Conservation (phyloP, 2,888 invertebrate genomes). For the Syrphus vitripennis region DNA sequence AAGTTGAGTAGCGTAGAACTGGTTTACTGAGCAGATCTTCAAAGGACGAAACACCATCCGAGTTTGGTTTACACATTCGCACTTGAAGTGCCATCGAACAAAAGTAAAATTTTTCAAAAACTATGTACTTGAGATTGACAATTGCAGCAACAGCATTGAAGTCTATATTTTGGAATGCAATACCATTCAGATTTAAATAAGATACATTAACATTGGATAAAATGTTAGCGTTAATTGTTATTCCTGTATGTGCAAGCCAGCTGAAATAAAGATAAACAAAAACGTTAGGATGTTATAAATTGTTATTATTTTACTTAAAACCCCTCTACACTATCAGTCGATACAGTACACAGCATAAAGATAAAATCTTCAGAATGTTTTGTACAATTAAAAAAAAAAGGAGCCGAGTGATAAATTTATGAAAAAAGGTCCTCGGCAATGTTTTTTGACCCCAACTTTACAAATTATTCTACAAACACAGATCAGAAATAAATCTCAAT, state of each 20-base stretch:
- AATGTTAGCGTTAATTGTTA: conserved; percentile 75
- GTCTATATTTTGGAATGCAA: conserved; percentile 82
- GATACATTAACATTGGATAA: conserved; percentile 77
- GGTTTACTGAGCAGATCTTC: conserved; percentile 84
- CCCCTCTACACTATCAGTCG: too few relatives aligned
- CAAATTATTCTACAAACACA: too few relatives aligned
- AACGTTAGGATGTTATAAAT: neutral
- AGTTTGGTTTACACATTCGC: conserved; percentile 83
- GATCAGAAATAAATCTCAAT: too few relatives aligned
- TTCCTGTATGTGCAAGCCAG: conserved; percentile 80
- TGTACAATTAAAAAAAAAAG: too few relatives aligned
- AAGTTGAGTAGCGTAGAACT: conserved; percentile 83
- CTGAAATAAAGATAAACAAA: conserved; percentile 74
- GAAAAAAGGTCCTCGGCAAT: too few relatives aligned
- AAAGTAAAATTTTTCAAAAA: conserved; percentile 85
- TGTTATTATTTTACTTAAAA: too few relatives aligned
- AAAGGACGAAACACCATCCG: conserved; percentile 86
- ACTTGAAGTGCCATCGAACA: conserved; percentile 84
- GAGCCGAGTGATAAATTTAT: too few relatives aligned
- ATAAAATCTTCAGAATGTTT: too few relatives aligned
- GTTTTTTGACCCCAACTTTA: too few relatives aligned
- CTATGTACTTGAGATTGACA: conserved; percentile 82
- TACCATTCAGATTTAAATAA: conserved; percentile 82
- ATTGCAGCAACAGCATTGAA: conserved; percentile 82
- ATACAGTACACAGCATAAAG: too few relatives aligned